Evolutionary conservation across 2,888 invertebrate species (phyloP), one percentile per base, ranked within the genome.

Genomic region (Scrobipalpa atriplicella): DNA sequence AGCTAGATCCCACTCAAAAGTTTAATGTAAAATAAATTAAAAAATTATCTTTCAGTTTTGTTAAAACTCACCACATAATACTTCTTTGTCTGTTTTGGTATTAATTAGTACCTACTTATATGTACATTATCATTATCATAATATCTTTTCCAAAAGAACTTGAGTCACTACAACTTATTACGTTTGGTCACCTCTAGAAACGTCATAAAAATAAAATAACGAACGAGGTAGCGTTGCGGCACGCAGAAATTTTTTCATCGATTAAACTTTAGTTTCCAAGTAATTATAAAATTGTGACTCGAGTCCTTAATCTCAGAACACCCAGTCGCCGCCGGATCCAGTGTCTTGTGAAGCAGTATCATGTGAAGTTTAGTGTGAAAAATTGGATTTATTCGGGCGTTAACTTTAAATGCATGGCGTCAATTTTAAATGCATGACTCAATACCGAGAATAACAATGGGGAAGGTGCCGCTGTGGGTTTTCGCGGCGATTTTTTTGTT

Each of bases 381-480:
- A 56, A 9, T 21, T 13, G 18, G 36, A 19, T 39, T 13, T 52
- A 64, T 60, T 63, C 67, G 69, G 69, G 69, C 67, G 68, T 72
- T 63, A 68, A 67, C 67, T 47, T 7, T 36, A 60, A 63, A n/a
- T n/a, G n/a, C n/a, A n/a, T n/a, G n/a, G n/a, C 63, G 66, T 67
- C 60, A 67, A 56, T 36, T 66, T 60, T 21, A 62, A 10, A 38
- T 69, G 67, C 66, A 67, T 58, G 61, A 68, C 47, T 68, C 70
- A 70, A 71, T 78, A 74, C 73, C 69, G 72, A 74, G 71, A 73
- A 76, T 76, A 79, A 89, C 86, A 88, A 90, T 90, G 90, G 83
- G 78, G 68, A 79, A 74, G 68, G 77, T 71, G 71, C 75, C 71
- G 76, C 74, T 75, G 68, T 69, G 74, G 65, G 58, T 73, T 69